These are phyloP conservation scores for Synanthedon vespiformis DNA, from an alignment of 2,888 invertebrate species.

Conservation along the genomic window DNA sequence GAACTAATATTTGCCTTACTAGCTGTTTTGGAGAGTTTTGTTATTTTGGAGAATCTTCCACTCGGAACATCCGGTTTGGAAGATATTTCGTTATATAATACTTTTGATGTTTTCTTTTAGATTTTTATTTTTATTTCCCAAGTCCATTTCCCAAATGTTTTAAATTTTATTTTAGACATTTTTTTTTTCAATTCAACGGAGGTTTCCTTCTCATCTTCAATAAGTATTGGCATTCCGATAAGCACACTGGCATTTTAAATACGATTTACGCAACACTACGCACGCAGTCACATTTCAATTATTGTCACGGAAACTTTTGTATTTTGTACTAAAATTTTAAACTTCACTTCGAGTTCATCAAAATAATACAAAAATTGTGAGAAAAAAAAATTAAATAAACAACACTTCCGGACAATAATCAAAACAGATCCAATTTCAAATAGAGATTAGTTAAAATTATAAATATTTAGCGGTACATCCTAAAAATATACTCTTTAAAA, in stretches of 20 bases:
- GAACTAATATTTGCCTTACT: too few species aligned
- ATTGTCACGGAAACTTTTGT: conserved; percentile 16
- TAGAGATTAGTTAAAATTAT: conserved; percentile 5
- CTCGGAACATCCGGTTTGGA: too few species aligned
- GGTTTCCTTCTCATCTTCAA: too few species aligned
- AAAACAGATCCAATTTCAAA: conserved; percentile 17
- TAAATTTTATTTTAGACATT: too few species aligned
- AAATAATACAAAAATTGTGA: too few species aligned
- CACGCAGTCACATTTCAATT: conserved; percentile 21
- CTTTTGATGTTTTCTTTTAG: too few species aligned
- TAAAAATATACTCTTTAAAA: conserved; percentile 37
- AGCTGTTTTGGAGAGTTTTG: too few species aligned
- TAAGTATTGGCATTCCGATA: conserved; percentile 8
- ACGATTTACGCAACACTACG: conserved; percentile 11
- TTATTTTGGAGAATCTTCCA: too few species aligned
- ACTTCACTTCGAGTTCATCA: conserved; percentile 12
- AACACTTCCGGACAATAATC: conserved; percentile 9
- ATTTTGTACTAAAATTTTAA: conserved; percentile 39
- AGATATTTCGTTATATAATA: too few species aligned
- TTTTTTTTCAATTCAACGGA: too few species aligned
- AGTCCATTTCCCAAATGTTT: too few species aligned
- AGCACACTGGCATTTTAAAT: conserved; percentile 3
- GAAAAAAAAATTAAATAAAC: neutral
- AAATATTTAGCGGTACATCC: conserved; percentile 13
- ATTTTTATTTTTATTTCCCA: too few species aligned